Base-by-base conservation (phyloP, 1,140 invertebrate genomes). In the Lepidurus arcticus region DNA sequence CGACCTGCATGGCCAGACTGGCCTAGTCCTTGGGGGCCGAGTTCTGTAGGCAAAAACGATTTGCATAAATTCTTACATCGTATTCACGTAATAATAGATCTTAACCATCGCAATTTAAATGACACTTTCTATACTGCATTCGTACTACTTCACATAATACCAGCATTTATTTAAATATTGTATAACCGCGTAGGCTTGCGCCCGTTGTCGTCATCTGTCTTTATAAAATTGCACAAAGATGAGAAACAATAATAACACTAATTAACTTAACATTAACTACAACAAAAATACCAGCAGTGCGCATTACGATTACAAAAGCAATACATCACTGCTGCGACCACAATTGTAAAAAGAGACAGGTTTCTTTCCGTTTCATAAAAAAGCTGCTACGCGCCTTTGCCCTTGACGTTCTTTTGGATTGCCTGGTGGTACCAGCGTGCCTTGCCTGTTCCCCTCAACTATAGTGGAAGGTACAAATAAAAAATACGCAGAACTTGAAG, bases 381-480 rank as follows among this genome's bases (percentile, higher is more conserved):
- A 65, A 65, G 53, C 16, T 65, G 21, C 53, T 65, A 21, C 53
- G 21, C 21, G 34, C 21, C 53, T 65, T 65, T 65, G 53, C 53
- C 53, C 53, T 65, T 65, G 53, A 65, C 16, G 53, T 65, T 65
- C 13, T 16, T 21, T 34, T 65, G 21, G 13, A 5, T 65, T 21
- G 53, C 16, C n/a, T 65, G 53, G 53, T 16, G 53, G 53, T 65
- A 65, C 53, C 53, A 65, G 53, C 53, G 53, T 65, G 53, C 21
- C n/a, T 65, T 65, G 16, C 16, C 16, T 47, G 16, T 65, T 65
- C 53, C 13, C 13, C 53, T 1, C 16, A 7, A n/a, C 16, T 21
- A 21, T 65, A 65, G 53, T 65, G 53, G 53, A 65, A 65, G 53
- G 13, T 21, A n/a, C 53, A 0, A 7, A 65, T 11, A 21, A 13